phyloP scores from a whole-genome alignment of 2,113 vertebrate genomes.

The Herpetotheres cachinnans region DNA sequence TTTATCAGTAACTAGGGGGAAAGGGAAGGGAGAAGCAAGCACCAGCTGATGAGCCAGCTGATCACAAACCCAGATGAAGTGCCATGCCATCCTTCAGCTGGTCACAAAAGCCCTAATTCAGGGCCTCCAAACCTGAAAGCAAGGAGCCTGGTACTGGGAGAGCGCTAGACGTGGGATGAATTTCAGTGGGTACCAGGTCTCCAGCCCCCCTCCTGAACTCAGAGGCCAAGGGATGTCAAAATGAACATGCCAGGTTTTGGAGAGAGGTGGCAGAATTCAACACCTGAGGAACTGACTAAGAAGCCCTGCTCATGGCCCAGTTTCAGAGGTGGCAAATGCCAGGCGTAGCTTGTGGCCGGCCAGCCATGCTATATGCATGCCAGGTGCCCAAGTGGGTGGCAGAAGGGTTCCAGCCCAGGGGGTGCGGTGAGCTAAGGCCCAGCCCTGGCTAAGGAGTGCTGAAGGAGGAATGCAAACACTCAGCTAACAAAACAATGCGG shows the following conservation, averaged over 20 bases:
- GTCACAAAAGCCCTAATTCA: background rate
- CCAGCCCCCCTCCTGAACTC: background rate
- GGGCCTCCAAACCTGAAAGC: background rate
- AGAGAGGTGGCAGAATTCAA: background rate
- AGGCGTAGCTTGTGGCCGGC: background rate
- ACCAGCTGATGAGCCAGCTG: background rate
- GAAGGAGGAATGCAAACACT: background rate
- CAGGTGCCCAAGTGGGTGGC: background rate
- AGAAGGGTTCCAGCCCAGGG: background rate
- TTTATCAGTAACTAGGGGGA: background rate
- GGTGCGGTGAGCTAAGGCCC: background rate
- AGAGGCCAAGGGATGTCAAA: background rate
- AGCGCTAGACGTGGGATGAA: background rate
- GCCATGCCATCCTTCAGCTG: background rate
- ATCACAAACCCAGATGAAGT: background rate
- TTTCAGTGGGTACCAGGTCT: background rate
- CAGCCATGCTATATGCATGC: background rate
- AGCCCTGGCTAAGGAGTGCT: background rate
- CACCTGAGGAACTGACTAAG: background rate
- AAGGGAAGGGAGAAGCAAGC: background rate
- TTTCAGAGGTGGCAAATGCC: background rate
- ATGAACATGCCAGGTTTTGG: background rate
- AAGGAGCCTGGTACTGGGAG: background rate
- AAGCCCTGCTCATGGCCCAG: accelerated
- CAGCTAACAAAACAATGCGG: background rate